Evolutionary conservation across 1,140 invertebrate species (phyloP).

Genomic region (Lordiphosa clarofinis): DNA sequence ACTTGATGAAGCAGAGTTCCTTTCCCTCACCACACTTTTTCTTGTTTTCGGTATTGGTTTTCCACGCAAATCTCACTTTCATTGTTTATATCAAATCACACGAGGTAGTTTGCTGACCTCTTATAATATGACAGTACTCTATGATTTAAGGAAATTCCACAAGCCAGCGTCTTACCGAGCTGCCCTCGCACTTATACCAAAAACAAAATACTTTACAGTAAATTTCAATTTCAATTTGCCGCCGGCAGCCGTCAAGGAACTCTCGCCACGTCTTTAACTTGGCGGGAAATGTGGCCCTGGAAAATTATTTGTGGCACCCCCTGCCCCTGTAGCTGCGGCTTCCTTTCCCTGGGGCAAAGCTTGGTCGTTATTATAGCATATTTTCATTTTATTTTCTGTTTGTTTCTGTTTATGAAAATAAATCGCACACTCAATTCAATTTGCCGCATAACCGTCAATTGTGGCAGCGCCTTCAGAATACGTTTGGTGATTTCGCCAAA

Average conservation of each 20-base stretch:
- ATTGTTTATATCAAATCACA: too few species aligned
- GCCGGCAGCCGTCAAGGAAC: slow-evolving; percentile 23
- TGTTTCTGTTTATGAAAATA: slow-evolving; percentile 18
- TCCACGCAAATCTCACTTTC: too few species aligned
- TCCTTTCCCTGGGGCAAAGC: neutral
- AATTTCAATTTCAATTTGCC: slow-evolving; percentile 59
- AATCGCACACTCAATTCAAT: slow-evolving; percentile 24
- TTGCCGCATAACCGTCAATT: slow-evolving; percentile 34
- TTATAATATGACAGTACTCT: too few species aligned
- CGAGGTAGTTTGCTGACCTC: too few species aligned
- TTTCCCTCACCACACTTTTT: too few species aligned
- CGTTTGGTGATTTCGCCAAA: neutral
- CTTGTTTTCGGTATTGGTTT: too few species aligned
- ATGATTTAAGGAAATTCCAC: too few species aligned
- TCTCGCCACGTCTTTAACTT: slow-evolving; percentile 15
- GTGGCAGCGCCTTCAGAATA: slow-evolving; percentile 31
- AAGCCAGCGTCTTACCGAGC: too few species aligned
- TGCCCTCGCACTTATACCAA: neutral
- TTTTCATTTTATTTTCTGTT: neutral
- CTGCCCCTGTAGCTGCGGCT: slow-evolving; percentile 8
- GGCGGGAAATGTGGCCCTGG: slow-evolving; percentile 2
- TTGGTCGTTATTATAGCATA: slow-evolving; percentile 18
- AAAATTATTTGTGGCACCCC: slow-evolving; percentile 29
- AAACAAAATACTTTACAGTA: slow-evolving; percentile 21
- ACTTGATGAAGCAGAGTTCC: too few species aligned